These are phyloP conservation scores for Zaprionus gabonicus DNA, from an alignment of 1,140 invertebrate genomes.

Conservation along the genomic window DNA sequence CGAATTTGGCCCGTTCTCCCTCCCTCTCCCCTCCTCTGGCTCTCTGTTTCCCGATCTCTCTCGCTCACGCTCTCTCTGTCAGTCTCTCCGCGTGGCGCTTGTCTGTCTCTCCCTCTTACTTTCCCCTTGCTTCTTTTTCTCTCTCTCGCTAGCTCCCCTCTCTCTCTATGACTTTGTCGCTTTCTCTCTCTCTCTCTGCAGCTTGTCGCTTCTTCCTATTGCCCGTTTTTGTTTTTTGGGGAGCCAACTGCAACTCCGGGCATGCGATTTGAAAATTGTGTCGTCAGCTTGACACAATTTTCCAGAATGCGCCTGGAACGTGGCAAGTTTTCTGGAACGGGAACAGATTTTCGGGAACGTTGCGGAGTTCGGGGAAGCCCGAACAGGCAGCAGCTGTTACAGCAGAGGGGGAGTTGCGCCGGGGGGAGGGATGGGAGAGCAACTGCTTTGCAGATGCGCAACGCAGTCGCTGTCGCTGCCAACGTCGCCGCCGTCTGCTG, in stretches of 20 bases:
- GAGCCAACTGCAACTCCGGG: constrained; percentile 67
- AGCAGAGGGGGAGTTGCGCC: not conserved
- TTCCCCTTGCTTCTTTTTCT: too few species aligned
- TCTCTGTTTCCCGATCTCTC: constrained; percentile 20
- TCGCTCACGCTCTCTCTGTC: constrained; percentile 5
- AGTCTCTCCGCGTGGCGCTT: constrained; percentile 16
- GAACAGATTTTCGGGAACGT: constrained; percentile 52
- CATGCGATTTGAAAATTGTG: constrained; percentile 82
- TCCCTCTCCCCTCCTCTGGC: not conserved
- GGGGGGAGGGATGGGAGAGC: too few species aligned
- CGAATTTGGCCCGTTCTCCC: constrained; percentile 32
- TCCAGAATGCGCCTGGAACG: constrained; percentile 83
- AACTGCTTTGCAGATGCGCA: constrained; percentile 70
- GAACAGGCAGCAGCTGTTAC: constrained; percentile 2
- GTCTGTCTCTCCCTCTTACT: constrained; percentile 25
- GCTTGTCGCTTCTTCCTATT: constrained; percentile 9
- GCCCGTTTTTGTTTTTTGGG: constrained; percentile 29
- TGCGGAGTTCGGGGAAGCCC: constrained; percentile 32
- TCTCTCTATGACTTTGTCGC: not conserved
- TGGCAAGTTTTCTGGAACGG: constrained; percentile 47
- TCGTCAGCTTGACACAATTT: constrained; percentile 83
- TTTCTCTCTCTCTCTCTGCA: constrained; percentile 13
- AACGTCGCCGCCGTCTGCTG: not conserved
- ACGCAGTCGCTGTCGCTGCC: constrained; percentile 22
- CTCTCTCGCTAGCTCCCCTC: constrained; percentile 5